Evolutionary conservation across 2,888 invertebrate genomes (phyloP).

Genomic region (Chymomyza procnemis): DNA sequence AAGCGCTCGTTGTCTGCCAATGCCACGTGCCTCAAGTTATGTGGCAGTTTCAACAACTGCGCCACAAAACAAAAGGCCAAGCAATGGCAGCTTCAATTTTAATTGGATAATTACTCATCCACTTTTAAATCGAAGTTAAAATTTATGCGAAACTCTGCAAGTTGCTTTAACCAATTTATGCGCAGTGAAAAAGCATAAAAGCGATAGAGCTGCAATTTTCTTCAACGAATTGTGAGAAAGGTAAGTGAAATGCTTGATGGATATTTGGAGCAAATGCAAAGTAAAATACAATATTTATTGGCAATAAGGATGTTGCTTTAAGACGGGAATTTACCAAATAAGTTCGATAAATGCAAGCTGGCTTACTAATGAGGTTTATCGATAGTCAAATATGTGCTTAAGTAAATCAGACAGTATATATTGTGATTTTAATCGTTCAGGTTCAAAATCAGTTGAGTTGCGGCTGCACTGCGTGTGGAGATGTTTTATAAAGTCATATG

Average conservation of each 20-base stretch:
- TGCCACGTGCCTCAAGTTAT: slow-evolving; percentile 45
- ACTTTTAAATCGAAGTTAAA: slow-evolving; percentile 53
- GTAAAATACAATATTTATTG: too few species aligned
- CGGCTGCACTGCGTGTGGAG: too few species aligned
- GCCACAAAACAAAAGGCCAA: slow-evolving; percentile 1
- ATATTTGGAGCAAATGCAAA: too few species aligned
- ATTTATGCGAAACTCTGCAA: slow-evolving; percentile 32
- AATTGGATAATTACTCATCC: slow-evolving; percentile 70
- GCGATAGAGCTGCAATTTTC: not conserved
- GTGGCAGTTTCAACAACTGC: slow-evolving; percentile 6
- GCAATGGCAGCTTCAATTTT: slow-evolving; percentile 45
- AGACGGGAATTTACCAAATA: too few species aligned
- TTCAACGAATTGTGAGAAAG: not conserved
- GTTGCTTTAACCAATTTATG: not conserved
- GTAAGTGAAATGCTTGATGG: not conserved
- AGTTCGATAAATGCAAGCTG: too few species aligned
- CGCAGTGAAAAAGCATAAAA: not conserved
- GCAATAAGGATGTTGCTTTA: too few species aligned
- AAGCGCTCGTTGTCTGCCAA: slow-evolving; percentile 24
- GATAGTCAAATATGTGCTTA: too few species aligned
- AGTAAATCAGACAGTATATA: too few species aligned
- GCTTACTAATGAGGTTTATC: too few species aligned
- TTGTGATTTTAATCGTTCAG: too few species aligned
- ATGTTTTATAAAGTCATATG: too few species aligned
- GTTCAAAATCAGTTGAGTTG: too few species aligned